Evolutionary conservation across 2,797 vertebrate species (phyloP).

Genomic region (Chromobotia macracanthus): DNA sequence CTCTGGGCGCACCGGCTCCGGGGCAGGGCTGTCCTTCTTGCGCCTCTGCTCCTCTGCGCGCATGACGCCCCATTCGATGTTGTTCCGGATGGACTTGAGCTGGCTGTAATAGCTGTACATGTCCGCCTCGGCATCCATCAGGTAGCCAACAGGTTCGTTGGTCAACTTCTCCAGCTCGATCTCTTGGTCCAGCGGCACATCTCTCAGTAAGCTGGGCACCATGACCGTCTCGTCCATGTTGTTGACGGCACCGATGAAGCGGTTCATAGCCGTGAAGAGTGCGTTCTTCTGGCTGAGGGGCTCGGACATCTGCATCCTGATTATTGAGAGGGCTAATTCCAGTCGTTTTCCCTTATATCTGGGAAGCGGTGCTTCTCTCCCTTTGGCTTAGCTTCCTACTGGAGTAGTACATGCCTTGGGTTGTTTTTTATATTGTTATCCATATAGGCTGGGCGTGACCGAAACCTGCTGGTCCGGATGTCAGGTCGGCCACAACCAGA

Average conservation of each 20-base stretch:
- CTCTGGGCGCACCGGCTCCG: constrained; percentile 76
- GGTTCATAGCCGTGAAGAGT: constrained; percentile 91
- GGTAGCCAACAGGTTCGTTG: constrained; percentile 68
- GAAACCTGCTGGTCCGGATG: constrained; percentile 70
- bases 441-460: constrained; percentile 61
- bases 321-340: background rate
- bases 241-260: constrained; percentile 88
- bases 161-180: constrained; percentile 63
- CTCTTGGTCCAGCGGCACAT: constrained; percentile 82
- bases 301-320: constrained; percentile 86
- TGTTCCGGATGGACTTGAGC: constrained; percentile 87
- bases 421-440: constrained; percentile 7
- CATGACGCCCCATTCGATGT: constrained; percentile 89
- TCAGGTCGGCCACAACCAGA: constrained; percentile 63
- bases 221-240: constrained; percentile 92
- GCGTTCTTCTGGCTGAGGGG: constrained; percentile 89
- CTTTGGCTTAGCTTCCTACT: constrained; percentile 8
- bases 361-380: background rate
- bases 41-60: constrained; percentile 76
- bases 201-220: constrained; percentile 87
- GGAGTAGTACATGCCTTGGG: background rate
- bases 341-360: background rate
- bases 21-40: constrained; percentile 70
- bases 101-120: constrained; percentile 88
- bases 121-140: constrained; percentile 74